Evolutionary conservation across 2,888 invertebrate species (phyloP).

Genomic region (Chaetogeoica ovagalla): DNA sequence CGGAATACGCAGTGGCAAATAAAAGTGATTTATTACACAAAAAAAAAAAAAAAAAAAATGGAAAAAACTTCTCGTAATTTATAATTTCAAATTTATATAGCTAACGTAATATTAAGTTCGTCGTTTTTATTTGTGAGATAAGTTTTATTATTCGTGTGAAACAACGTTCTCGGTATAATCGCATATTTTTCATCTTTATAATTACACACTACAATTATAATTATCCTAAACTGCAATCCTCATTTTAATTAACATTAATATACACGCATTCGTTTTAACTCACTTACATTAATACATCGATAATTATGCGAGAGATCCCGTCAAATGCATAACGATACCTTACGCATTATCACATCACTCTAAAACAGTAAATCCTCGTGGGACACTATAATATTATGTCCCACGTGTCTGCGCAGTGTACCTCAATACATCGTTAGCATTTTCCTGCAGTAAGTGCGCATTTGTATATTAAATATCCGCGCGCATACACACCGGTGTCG

Average conservation of each 20-base stretch:
- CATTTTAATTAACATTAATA: no score
- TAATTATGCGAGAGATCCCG: no score
- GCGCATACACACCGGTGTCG: not conserved
- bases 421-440: not conserved
- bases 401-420: no score
- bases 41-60: no score
- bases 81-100: not conserved
- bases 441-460: not conserved
- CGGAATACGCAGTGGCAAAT: not conserved
- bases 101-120: conserved; percentile 6
- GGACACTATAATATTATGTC: not conserved
- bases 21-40: conserved; percentile 11
- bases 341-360: no score
- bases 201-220: not conserved
- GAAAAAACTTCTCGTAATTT: not conserved
- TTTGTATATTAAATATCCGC: no score
- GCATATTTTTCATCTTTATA: not conserved
- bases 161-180: not conserved
- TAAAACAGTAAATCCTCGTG: not conserved
- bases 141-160: not conserved
- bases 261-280: no score
- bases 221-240: no score
- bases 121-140: not conserved
- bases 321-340: no score
- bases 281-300: no score